phyloP scores from a whole-genome alignment of 2,888 invertebrate species.

The Temnothorax rugatulus region DNA sequence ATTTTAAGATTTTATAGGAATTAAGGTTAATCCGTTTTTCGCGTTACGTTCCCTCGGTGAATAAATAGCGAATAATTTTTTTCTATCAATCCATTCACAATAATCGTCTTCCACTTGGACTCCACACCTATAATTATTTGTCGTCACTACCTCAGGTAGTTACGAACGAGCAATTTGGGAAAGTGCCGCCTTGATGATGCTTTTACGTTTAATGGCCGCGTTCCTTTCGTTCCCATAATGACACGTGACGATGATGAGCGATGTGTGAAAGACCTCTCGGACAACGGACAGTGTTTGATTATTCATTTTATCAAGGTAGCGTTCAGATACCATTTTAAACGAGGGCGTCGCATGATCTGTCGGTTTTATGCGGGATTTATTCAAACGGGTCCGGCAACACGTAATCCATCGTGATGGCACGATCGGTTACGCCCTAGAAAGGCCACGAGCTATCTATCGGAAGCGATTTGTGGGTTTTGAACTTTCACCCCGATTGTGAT shows the following conservation, averaged over 20 bases:
- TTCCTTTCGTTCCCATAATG: constrained; percentile 13
- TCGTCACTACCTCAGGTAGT: not conserved
- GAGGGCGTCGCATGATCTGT: not conserved
- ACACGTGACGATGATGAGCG: constrained; percentile 1
- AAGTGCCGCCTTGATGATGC: constrained; percentile 2
- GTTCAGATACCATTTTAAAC: not conserved
- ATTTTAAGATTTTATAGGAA: not conserved
- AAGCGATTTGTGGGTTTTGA: constrained; percentile 37
- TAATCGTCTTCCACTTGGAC: not conserved
- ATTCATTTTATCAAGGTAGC: constrained; percentile 22
- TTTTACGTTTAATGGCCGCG: not conserved
- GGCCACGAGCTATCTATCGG: constrained; percentile 1
- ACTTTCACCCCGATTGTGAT: constrained; percentile 42
- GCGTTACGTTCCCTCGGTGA: not conserved
- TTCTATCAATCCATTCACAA: not conserved
- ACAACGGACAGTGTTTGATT: not conserved
- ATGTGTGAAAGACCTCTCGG: not conserved
- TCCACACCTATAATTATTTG: constrained; percentile 4
- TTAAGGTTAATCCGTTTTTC: not conserved
- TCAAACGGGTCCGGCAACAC: not conserved
- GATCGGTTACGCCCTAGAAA: constrained; percentile 20
- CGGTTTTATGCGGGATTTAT: not conserved
- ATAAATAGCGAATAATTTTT: not conserved
- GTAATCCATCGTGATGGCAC: constrained; percentile 14
- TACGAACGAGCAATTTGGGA: not conserved